These are phyloP conservation scores for Sericinus montela DNA, from an alignment of 2,888 invertebrate species.

Conservation along the genomic window DNA sequence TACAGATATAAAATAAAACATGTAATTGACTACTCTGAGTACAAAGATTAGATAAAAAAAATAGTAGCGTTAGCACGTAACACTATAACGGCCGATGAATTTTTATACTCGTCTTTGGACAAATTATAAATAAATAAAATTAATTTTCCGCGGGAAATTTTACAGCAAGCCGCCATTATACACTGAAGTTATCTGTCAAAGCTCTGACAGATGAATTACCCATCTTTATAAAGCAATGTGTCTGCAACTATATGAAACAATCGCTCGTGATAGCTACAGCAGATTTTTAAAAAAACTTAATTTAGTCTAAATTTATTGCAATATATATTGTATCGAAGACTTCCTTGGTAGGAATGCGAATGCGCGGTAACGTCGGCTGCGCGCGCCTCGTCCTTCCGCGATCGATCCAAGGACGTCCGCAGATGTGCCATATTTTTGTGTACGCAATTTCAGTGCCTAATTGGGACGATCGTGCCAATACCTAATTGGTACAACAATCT, in stretches of 20 bases:
- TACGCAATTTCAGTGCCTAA: background rate
- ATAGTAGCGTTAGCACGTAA: background rate
- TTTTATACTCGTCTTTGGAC: too few relatives aligned
- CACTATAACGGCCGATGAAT: too few relatives aligned
- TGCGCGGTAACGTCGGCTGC: slow-evolving; percentile 36
- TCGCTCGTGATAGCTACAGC: too few relatives aligned
- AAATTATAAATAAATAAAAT: too few relatives aligned
- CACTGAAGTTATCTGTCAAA: too few relatives aligned
- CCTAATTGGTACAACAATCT: too few relatives aligned
- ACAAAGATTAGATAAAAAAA: slow-evolving; percentile 3
- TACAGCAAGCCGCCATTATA: background rate
- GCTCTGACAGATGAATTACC: too few relatives aligned
- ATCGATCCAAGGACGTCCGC: slow-evolving; percentile 70
- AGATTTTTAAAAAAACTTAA: background rate
- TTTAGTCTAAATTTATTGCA: slow-evolving; percentile 8
- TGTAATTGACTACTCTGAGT: too few relatives aligned
- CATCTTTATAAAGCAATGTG: too few relatives aligned
- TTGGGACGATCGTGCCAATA: too few relatives aligned
- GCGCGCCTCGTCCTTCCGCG: slow-evolving; percentile 63
- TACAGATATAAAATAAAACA: too few relatives aligned
- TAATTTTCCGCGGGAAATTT: background rate
- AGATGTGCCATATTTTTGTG: slow-evolving; percentile 1
- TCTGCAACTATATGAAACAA: too few relatives aligned
- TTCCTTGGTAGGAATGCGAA: background rate
- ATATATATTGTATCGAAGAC: slow-evolving; percentile 1